These are phyloP conservation scores for Rutilus rutilus DNA, from an alignment of 2,113 vertebrate species.

Conservation along the genomic window DNA sequence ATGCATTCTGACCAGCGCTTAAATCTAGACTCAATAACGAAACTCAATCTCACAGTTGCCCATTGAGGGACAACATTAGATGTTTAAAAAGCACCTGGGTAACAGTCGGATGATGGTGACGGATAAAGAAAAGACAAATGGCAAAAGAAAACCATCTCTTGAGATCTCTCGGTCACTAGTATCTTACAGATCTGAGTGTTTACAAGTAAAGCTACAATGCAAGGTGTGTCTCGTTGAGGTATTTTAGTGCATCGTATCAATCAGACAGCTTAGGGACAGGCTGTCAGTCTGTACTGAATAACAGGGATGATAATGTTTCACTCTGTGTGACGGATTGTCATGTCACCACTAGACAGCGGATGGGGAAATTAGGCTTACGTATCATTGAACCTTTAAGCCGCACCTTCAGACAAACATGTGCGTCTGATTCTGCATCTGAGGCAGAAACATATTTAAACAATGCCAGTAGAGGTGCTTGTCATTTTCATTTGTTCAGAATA, in stretches of 20 bases:
- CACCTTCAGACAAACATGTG: constrained; percentile 51
- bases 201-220: constrained; percentile 15
- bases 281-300: constrained; percentile 51
- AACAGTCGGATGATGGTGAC: neutral
- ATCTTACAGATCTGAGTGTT: constrained; percentile 23
- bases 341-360: constrained; percentile 31
- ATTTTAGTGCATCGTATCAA: constrained; percentile 57
- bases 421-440: neutral
- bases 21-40: neutral
- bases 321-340: constrained; percentile 49
- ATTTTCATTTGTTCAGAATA: constrained; percentile 32
- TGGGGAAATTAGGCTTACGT: constrained; percentile 46
- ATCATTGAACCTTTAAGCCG: constrained; percentile 40
- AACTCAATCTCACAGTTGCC: neutral
- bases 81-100: neutral
- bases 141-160: neutral
- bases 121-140: neutral
- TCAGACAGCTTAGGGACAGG: constrained; percentile 36
- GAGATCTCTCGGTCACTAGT: neutral
- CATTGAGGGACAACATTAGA: neutral
- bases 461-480: constrained; percentile 35
- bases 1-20: neutral
- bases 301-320: constrained; percentile 54
- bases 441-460: constrained; percentile 28
- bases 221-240: constrained; percentile 37